Evolutionary conservation across 2,113 vertebrate genomes (phyloP).

Genomic region (Tinamus guttatus): DNA sequence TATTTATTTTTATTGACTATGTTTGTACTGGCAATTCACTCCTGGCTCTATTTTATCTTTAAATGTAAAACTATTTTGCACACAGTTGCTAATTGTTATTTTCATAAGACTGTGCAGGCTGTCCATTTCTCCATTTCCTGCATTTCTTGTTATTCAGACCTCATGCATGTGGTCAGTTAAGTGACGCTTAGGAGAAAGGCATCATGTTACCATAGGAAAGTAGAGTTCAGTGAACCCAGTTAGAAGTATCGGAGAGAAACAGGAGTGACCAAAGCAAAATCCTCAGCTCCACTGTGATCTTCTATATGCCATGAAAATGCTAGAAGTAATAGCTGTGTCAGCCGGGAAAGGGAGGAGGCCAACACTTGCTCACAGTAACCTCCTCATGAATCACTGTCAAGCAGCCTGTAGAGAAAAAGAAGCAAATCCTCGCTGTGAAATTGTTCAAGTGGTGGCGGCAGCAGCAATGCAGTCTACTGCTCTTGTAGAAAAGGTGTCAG

Average conservation of each 20-base stretch:
- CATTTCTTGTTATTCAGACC: constrained; percentile 12
- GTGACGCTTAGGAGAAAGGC: constrained; percentile 9
- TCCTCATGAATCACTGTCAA: constrained; percentile 65
- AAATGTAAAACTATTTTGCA: not conserved
- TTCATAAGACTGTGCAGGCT: not conserved
- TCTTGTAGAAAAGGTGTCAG: constrained; percentile 2
- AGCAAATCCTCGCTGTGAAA: constrained; percentile 44
- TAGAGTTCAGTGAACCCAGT: not conserved
- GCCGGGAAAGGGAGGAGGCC: constrained; percentile 21
- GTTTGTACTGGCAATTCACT: not conserved
- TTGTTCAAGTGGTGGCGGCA: constrained; percentile 19
- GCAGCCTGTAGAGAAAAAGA: not conserved
- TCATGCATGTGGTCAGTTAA: not conserved
- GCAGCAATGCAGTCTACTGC: constrained; percentile 30
- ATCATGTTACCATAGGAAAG: not conserved
- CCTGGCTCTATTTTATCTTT: not conserved
- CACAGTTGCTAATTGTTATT: not conserved
- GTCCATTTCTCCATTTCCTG: not conserved
- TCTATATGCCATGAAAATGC: constrained; percentile 23
- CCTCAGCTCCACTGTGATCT: not conserved
- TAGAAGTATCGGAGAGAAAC: not conserved
- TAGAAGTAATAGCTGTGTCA: constrained; percentile 40
- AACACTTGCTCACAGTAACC: not conserved
- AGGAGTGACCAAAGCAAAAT: not conserved
- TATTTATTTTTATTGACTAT: not conserved